Conservation (phyloP, 2,113 vertebrate genomes). For the Erythrocebus patas region DNA sequence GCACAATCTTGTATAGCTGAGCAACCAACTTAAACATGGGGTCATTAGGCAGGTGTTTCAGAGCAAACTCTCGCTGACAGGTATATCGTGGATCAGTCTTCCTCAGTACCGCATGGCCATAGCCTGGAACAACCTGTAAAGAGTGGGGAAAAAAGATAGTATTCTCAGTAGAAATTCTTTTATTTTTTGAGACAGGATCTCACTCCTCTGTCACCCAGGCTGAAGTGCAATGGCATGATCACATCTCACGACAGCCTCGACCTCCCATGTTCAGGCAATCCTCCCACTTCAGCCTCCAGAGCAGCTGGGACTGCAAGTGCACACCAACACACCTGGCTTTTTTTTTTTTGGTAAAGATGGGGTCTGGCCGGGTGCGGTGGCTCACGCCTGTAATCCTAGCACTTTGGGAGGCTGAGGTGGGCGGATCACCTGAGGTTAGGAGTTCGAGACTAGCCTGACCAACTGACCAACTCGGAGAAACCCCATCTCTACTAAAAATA, state of each 20-base stretch:
- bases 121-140: conserved; percentile 93
- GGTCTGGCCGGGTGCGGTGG: no score
- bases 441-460: no score
- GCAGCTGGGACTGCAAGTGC: neutral
- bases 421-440: no score
- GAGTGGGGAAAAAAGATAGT: neutral
- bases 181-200: neutral
- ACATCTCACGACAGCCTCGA: neutral
- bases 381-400: no score
- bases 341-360: neutral
- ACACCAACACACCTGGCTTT: neutral
- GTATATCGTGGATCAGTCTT: conserved; percentile 96
- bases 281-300: neutral
- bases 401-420: no score
- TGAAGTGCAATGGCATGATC: neutral
- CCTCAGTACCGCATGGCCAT: conserved; percentile 94
- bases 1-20: conserved; percentile 97
- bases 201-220: neutral
- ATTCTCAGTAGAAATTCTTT: neutral
- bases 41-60: conserved; percentile 95
- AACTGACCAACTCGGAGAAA: no score
- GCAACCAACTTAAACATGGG: conserved; percentile 95
- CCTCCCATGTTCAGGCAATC: neutral
- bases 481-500: no score
- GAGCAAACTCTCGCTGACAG: conserved; percentile 95